Conservation (phyloP, 1,140 invertebrate genomes). For the Mesaphorura yosii region DNA sequence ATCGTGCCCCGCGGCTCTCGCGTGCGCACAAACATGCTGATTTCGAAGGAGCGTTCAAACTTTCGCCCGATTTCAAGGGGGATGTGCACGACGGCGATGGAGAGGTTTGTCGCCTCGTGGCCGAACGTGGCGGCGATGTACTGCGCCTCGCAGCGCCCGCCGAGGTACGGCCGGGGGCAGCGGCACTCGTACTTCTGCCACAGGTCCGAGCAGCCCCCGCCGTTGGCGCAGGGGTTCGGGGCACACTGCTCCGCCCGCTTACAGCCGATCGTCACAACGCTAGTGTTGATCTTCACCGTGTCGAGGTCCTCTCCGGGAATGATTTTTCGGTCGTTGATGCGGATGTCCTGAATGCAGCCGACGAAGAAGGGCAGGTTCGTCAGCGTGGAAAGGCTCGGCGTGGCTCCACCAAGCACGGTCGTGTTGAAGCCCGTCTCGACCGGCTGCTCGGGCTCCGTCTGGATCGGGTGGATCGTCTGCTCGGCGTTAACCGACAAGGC, state of each 20-base stretch:
- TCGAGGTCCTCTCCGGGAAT: conserved; percentile 24
- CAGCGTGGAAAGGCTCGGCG: conserved; percentile 32
- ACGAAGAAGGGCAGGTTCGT: conserved; percentile 56
- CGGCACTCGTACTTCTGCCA: conserved; percentile 78
- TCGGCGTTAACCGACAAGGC: conserved; percentile 67
- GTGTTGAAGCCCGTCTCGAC: conserved; percentile 60
- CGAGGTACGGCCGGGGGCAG: conserved; percentile 74
- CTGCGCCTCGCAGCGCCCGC: conserved; percentile 66
- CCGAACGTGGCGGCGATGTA: conserved; percentile 84
- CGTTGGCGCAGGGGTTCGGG: conserved; percentile 62
- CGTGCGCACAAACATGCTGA: conserved; percentile 85
- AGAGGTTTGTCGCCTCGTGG: conserved; percentile 61
- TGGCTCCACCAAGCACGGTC: conserved; percentile 65
- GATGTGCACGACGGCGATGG: conserved; percentile 59
- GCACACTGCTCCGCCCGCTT: conserved; percentile 62
- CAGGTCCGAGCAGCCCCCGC: conserved; percentile 72
- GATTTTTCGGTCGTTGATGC: conserved; percentile 57
- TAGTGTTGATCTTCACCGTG: conserved; percentile 37
- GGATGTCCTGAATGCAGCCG: conserved; percentile 82
- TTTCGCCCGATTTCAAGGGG: conserved; percentile 51
- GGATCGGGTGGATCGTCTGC: conserved; percentile 76
- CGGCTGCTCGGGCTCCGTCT: conserved; percentile 29
- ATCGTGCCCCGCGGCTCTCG: conserved; percentile 68
- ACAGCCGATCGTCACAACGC: conserved; percentile 55
- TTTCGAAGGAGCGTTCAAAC: conserved; percentile 65